phyloP scores from a whole-genome alignment of 2,888 invertebrate genomes.

The Himalopsyche tibetana region DNA sequence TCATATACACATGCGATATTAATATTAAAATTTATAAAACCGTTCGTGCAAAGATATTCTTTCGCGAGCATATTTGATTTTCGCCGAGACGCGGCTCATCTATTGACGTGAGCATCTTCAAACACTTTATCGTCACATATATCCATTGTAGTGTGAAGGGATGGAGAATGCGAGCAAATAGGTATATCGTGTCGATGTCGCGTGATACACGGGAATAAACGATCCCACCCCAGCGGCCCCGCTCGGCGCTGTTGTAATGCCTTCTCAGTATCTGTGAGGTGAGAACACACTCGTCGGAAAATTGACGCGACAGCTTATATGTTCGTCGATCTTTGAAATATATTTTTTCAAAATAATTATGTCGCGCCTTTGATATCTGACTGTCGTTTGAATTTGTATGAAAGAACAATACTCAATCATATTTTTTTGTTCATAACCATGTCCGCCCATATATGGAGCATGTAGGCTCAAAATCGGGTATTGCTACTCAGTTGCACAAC shows the following conservation, averaged over 20 bases:
- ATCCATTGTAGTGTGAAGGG: slow-evolving; percentile 13
- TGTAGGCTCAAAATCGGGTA: no score
- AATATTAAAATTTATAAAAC: neutral
- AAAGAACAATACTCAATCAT: no score
- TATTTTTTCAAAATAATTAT: neutral
- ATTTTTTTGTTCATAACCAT: no score
- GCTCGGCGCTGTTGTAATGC: neutral
- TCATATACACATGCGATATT: no score
- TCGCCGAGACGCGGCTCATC: neutral
- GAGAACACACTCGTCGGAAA: neutral
- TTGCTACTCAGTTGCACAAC: no score
- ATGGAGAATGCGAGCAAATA: slow-evolving; percentile 21
- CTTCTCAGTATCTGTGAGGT: neutral
- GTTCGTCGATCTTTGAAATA: neutral
- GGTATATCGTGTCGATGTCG: slow-evolving; percentile 12
- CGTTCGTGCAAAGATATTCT: neutral
- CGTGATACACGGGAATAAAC: slow-evolving; percentile 29
- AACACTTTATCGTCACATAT: slow-evolving; percentile 27
- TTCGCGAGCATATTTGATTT: slow-evolving; percentile 31
- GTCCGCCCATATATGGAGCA: no score
- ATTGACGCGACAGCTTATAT: neutral
- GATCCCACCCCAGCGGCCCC: neutral
- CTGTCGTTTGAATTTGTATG: no score
- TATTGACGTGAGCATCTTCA: slow-evolving; percentile 28
- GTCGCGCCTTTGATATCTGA: no score